A percentile compares a stretch with the other conserved stretches of the same genome.
Evolutionary conservation across 2,888 invertebrate genomes (phyloP).

Genomic region (Andrena fulva): DNA sequence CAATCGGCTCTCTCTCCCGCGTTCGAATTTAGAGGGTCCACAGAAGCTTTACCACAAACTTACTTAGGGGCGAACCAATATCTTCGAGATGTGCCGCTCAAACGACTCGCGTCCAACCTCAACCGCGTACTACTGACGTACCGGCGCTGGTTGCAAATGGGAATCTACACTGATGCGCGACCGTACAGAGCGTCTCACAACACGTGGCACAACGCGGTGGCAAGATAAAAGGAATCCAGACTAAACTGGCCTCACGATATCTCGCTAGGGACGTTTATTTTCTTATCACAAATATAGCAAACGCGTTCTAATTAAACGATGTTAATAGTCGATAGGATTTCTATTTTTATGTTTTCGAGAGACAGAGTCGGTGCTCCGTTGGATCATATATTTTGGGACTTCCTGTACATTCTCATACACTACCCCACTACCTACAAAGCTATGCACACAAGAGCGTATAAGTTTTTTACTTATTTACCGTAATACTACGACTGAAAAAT

Average conservation of each 20-base stretch:
- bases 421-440: conserved; percentile 11
- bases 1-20: neutral
- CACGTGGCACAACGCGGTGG: neutral
- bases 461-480: conserved; percentile 20
- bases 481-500: neutral
- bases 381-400: neutral
- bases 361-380: neutral
- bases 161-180: conserved; percentile 37
- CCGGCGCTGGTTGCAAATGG: conserved; percentile 49
- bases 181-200: conserved; percentile 21
- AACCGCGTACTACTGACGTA: conserved; percentile 40
- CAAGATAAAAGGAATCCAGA: neutral
- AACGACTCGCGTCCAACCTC: conserved; percentile 27
- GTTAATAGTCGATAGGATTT: neutral
- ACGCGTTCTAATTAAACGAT: neutral
- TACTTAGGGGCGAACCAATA: neutral
- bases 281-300: no score
- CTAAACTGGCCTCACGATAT: neutral
- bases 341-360: neutral
- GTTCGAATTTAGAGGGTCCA: neutral
- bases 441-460: neutral
- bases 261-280: neutral
- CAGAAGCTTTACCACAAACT: neutral
- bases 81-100: conserved; percentile 23
- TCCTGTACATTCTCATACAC: conserved; percentile 24